Percentiles rank a stretch among this genome's conserved stretches.
Conservation (phyloP, 2,888 invertebrate species). For the Cordilura impudica region DNA sequence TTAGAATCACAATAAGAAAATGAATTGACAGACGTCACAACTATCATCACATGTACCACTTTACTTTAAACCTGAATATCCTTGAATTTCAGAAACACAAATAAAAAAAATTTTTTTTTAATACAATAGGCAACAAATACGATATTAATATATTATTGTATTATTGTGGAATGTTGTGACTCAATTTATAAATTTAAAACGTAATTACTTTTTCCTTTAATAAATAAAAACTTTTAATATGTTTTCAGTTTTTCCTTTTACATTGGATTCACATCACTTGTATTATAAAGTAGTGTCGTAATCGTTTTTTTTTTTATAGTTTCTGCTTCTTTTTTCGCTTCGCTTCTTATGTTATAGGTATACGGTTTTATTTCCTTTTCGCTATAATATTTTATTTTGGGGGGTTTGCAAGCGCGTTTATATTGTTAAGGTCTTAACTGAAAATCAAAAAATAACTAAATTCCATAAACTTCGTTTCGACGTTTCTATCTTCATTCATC, state of each 20-base stretch:
- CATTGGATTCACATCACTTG: conserved; percentile 50
- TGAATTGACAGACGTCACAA: conserved; percentile 6
- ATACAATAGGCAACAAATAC: background rate
- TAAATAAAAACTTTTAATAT: conserved; percentile 39
- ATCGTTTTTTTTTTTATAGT: conserved; percentile 40
- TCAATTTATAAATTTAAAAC: conserved; percentile 21
- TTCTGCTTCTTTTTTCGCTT: conserved; percentile 12
- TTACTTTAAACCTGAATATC: conserved; percentile 43
- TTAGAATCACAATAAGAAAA: background rate
- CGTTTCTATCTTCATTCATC: conserved; percentile 57
- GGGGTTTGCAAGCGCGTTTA: conserved; percentile 38
- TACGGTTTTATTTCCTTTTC: conserved; percentile 30
- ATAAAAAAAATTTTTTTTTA: background rate
- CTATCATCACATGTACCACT: conserved; percentile 6
- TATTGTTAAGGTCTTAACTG: conserved; percentile 58
- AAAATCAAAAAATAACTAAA: conserved; percentile 60
- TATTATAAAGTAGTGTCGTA: conserved; percentile 54
- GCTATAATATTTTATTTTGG: conserved; percentile 24
- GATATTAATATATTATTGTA: background rate
- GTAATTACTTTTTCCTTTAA: conserved; percentile 41
- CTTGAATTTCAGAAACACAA: conserved; percentile 52
- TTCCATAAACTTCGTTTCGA: conserved; percentile 61
- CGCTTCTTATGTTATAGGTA: background rate
- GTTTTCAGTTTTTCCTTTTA: conserved; percentile 12
- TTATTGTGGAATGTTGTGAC: background rate